Evolutionary conservation across 2,113 vertebrate species (phyloP).

Genomic region (Paedocypris sp.): DNA sequence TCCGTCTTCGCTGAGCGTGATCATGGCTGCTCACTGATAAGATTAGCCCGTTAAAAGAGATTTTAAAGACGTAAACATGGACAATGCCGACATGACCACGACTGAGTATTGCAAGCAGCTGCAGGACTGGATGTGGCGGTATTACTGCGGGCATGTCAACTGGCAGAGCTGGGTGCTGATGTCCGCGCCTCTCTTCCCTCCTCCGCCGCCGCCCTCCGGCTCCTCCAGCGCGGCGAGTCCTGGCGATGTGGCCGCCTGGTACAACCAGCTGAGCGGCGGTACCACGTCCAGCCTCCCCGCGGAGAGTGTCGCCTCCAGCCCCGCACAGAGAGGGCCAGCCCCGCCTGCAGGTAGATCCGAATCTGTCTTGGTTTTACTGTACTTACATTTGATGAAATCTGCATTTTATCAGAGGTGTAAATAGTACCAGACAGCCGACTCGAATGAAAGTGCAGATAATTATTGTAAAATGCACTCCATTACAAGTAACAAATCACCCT

Average conservation of each 20-base stretch:
- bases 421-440: too few relatives aligned
- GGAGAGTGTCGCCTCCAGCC: neutral
- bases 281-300: slow-evolving; percentile 5
- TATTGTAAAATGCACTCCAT: too few relatives aligned
- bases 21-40: neutral
- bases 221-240: slow-evolving; percentile 33
- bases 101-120: slow-evolving; percentile 73
- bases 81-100: slow-evolving; percentile 34
- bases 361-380: too few relatives aligned
- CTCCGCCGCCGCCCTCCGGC: slow-evolving; percentile 26
- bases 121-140: slow-evolving; percentile 88
- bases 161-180: slow-evolving; percentile 69
- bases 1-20: neutral
- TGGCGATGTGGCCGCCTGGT: slow-evolving; percentile 37
- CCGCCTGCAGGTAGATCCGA: neutral
- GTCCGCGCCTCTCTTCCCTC: slow-evolving; percentile 48
- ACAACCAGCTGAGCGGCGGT: slow-evolving; percentile 24
- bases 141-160: slow-evolving; percentile 72
- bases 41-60: slow-evolving; percentile 4
- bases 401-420: too few relatives aligned
- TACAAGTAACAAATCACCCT: too few relatives aligned
- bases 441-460: too few relatives aligned
- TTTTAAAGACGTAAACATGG: slow-evolving; percentile 29
- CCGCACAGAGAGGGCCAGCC: slow-evolving; percentile 23
- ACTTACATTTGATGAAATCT: too few relatives aligned